Percentiles rank a stretch among this genome's conserved stretches.
Evolutionary conservation across 2,888 invertebrate species (phyloP).

Genomic region (Calameuta pallipes): DNA sequence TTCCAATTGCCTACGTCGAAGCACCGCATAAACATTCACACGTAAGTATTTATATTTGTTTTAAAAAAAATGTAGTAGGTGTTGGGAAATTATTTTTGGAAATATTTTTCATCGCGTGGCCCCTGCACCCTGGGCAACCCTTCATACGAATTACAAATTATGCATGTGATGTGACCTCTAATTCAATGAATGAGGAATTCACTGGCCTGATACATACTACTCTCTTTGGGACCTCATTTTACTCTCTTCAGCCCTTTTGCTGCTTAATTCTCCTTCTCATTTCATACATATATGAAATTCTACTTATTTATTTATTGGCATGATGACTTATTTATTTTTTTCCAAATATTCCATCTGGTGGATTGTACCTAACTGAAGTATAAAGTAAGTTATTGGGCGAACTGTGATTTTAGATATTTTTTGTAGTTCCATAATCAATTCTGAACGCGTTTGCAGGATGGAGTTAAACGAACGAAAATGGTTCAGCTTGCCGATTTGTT

Average conservation of each 20-base stretch:
- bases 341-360: not conserved
- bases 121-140: not conserved
- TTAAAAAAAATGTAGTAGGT: not conserved
- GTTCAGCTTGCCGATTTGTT: slow-evolving; percentile 96
- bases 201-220: not conserved
- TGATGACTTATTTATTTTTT: not conserved
- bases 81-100: not conserved
- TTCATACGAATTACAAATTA: not conserved
- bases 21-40: slow-evolving; percentile 78
- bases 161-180: not conserved
- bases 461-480: slow-evolving; percentile 73
- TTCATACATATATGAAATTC: not conserved
- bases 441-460: slow-evolving; percentile 42
- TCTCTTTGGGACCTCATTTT: not conserved
- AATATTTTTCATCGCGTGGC: not conserved
- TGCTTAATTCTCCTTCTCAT: not conserved
- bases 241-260: not conserved
- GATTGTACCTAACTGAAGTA: not conserved
- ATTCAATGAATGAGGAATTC: not conserved
- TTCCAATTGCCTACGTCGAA: slow-evolving; percentile 90
- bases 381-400: not conserved
- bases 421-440: not conserved
- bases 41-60: slow-evolving; percentile 66
- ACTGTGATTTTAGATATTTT: not conserved
- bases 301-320: not conserved